A percentile compares a stretch with the other conserved stretches of the same genome.
Conservation (phyloP, 2,888 invertebrate genomes). For the Drosophila infuscata region DNA sequence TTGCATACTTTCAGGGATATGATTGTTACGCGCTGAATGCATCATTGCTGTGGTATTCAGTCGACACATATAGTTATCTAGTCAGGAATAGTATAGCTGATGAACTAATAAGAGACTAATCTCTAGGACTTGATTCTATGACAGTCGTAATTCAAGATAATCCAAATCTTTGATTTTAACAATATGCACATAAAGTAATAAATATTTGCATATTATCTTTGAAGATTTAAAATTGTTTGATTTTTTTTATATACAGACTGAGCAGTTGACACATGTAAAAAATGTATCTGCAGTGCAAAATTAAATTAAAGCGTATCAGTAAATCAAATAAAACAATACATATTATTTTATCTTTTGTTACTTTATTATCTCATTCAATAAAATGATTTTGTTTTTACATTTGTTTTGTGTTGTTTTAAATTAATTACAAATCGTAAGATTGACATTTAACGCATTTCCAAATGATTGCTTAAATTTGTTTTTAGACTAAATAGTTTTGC, state of each 20-base stretch:
- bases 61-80: background rate
- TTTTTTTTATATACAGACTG: background rate
- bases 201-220: too few species aligned
- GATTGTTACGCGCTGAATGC: too few species aligned
- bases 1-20: background rate
- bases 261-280: background rate
- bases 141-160: background rate
- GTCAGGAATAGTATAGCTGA: background rate
- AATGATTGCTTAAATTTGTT: conserved; percentile 31
- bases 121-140: background rate
- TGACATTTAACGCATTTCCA: conserved; percentile 57
- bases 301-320: background rate
- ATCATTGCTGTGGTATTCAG: background rate
- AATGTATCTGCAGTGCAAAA: too few species aligned
- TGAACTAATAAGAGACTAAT: background rate
- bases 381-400: conserved; percentile 28
- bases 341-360: conserved; percentile 25
- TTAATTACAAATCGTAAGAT: conserved; percentile 63
- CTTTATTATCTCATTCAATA: conserved; percentile 42
- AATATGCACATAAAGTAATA: background rate
- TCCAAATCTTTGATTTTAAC: background rate
- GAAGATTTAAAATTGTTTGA: too few species aligned
- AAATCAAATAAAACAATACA: background rate
- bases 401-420: conserved; percentile 44
- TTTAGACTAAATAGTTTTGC: conserved; percentile 37